A percentile compares a stretch with the other conserved stretches of the same genome.
These are phyloP conservation scores for Neotoma lepida DNA, from an alignment of 2,113 vertebrate species.

Conservation along the genomic window DNA sequence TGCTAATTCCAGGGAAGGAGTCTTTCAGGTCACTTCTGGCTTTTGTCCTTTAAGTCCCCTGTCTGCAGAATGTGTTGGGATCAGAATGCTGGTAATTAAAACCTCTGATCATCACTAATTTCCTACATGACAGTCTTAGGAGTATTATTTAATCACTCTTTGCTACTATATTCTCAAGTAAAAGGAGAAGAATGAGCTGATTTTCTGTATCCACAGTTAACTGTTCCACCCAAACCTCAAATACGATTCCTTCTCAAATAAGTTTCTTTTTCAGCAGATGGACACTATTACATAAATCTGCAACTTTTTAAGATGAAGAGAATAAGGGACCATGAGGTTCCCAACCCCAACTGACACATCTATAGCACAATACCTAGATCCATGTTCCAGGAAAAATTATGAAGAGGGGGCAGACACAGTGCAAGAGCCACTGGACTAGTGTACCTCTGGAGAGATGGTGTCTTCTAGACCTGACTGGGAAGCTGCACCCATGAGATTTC, in stretches of 20 bases:
- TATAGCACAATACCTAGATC: no score
- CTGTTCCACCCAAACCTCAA: background rate
- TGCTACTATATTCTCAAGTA: background rate
- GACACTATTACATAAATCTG: background rate
- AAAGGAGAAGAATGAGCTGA: background rate
- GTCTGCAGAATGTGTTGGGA: background rate
- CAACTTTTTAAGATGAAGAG: background rate
- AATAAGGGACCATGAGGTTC: no score
- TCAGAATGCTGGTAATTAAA: background rate
- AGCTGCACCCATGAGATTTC: no score
- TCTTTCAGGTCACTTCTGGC: background rate
- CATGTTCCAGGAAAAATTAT: background rate
- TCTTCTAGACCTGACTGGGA: background rate
- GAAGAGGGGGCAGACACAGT: background rate
- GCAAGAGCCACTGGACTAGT: background rate
- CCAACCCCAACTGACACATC: background rate
- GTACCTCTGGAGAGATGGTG: no score
- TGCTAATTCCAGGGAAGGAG: background rate
- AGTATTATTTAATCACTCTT: background rate
- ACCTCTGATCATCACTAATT: no score
- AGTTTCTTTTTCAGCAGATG: background rate
- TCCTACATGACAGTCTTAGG: background rate
- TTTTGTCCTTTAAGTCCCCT: background rate
- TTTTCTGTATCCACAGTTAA: background rate
- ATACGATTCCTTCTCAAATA: background rate